A percentile compares a stretch with the other conserved stretches of the same genome.
Conservation (phyloP, 2,888 invertebrate species). For the Odontocerum albicorne region DNA sequence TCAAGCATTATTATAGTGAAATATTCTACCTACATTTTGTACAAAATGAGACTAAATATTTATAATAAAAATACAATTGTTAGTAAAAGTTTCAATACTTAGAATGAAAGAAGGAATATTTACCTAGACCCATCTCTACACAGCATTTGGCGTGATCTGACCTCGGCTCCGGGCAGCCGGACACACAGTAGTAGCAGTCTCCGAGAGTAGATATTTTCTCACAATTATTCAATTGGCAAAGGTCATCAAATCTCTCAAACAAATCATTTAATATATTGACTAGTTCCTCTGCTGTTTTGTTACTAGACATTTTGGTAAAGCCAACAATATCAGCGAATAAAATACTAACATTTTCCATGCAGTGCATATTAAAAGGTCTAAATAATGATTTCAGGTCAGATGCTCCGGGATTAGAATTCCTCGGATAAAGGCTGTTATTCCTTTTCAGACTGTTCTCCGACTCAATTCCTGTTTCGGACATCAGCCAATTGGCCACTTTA, state of each 20-base stretch:
- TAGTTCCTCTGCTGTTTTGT: slow-evolving; percentile 93
- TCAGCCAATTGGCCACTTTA: slow-evolving; percentile 82
- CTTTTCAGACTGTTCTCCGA: slow-evolving; percentile 58
- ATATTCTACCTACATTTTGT: too few species aligned
- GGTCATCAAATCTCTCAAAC: slow-evolving; percentile 91
- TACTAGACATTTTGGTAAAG: slow-evolving; percentile 96
- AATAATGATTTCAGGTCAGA: slow-evolving; percentile 81
- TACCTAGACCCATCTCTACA: slow-evolving; percentile 93
- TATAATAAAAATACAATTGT: too few species aligned
- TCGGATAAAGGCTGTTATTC: slow-evolving; percentile 48
- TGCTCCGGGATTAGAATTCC: slow-evolving; percentile 58
- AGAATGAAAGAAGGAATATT: too few species aligned
- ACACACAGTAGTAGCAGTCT: slow-evolving; percentile 93
- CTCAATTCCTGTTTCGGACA: slow-evolving; percentile 72
- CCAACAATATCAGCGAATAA: slow-evolving; percentile 98
- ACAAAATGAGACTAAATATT: too few species aligned
- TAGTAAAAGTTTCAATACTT: too few species aligned
- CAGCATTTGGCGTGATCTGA: slow-evolving; percentile 93
- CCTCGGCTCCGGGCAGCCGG: slow-evolving; percentile 92
- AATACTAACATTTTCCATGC: slow-evolving; percentile 95
- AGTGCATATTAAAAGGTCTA: slow-evolving; percentile 95
- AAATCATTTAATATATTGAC: slow-evolving; percentile 94
- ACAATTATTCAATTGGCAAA: slow-evolving; percentile 86
- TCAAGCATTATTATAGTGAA: too few species aligned
- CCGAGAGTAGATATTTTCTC: slow-evolving; percentile 97